phyloP scores from a whole-genome alignment of 1,140 invertebrate genomes.

The Chironomus striatipennis region DNA sequence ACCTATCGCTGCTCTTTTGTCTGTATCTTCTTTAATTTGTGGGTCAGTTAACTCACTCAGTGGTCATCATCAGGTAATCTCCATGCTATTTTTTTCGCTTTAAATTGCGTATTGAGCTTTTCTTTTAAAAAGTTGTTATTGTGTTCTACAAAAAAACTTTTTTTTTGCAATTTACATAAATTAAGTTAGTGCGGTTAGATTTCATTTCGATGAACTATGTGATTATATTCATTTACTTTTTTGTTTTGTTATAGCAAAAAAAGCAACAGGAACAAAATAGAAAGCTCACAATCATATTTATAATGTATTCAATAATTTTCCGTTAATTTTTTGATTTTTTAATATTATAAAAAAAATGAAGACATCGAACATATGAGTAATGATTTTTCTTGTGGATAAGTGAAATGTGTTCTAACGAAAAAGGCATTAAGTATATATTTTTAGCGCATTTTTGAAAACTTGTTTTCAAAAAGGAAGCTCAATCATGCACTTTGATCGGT shows the following conservation, averaged over 20 bases:
- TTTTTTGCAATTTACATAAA: constrained; percentile 14
- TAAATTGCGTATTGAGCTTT: background rate
- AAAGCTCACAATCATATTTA: background rate
- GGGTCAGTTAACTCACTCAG: constrained; percentile 1
- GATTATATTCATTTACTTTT: background rate
- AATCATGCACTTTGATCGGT: no score
- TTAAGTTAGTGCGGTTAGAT: background rate
- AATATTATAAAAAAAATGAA: no score
- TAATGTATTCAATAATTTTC: background rate
- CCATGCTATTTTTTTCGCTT: background rate
- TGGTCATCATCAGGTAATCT: background rate
- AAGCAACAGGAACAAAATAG: background rate
- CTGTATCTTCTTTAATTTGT: background rate
- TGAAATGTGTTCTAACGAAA: no score
- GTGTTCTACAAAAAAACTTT: background rate
- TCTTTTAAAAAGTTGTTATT: background rate
- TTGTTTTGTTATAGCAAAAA: background rate
- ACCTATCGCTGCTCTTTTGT: background rate
- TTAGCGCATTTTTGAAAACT: no score
- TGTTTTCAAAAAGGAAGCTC: no score
- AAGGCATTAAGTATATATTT: no score
- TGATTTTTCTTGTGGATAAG: no score
- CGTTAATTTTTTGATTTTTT: no score
- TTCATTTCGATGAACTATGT: background rate
- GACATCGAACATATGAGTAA: no score